These are phyloP conservation scores for Yponomeuta plumbellus DNA, from an alignment of 2,888 invertebrate genomes.

Conservation along the genomic window DNA sequence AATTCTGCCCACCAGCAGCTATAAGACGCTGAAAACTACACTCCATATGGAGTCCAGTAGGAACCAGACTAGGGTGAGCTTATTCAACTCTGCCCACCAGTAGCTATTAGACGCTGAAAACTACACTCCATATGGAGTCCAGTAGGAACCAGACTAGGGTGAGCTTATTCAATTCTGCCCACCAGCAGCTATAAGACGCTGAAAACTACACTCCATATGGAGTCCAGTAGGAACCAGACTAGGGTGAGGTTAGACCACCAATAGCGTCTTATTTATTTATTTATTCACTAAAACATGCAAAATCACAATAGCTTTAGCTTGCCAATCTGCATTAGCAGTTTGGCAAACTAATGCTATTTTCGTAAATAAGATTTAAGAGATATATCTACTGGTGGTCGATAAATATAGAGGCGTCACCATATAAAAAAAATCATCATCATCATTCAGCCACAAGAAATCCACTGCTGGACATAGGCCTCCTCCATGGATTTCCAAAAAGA, in stretches of 20 bases:
- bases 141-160: slow-evolving; percentile 41
- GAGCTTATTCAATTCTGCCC: slow-evolving; percentile 78
- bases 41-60: slow-evolving; percentile 59
- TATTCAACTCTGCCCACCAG: slow-evolving; percentile 82
- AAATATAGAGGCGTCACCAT: too few relatives aligned
- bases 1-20: slow-evolving; percentile 82
- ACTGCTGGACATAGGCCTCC: too few relatives aligned
- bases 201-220: slow-evolving; percentile 70
- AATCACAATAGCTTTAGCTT: too few relatives aligned
- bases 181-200: slow-evolving; percentile 81
- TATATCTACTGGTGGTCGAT: too few relatives aligned
- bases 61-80: slow-evolving; percentile 35
- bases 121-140: slow-evolving; percentile 62
- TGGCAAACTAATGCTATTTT: too few relatives aligned
- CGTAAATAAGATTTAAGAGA: too few relatives aligned
- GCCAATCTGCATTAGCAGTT: too few relatives aligned
- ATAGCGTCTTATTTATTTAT: too few relatives aligned
- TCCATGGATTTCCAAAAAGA: too few relatives aligned
- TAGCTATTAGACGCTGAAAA: slow-evolving; percentile 81
- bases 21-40: slow-evolving; percentile 79
- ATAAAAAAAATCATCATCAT: too few relatives aligned
- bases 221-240: slow-evolving; percentile 46
- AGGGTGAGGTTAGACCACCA: slow-evolving; percentile 22
- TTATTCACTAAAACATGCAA: too few relatives aligned
- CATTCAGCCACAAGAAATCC: too few relatives aligned